A percentile compares a stretch with the other conserved stretches of the same genome.
These are phyloP conservation scores for Euproctis similis DNA, from an alignment of 2,888 invertebrate species.

Conservation along the genomic window DNA sequence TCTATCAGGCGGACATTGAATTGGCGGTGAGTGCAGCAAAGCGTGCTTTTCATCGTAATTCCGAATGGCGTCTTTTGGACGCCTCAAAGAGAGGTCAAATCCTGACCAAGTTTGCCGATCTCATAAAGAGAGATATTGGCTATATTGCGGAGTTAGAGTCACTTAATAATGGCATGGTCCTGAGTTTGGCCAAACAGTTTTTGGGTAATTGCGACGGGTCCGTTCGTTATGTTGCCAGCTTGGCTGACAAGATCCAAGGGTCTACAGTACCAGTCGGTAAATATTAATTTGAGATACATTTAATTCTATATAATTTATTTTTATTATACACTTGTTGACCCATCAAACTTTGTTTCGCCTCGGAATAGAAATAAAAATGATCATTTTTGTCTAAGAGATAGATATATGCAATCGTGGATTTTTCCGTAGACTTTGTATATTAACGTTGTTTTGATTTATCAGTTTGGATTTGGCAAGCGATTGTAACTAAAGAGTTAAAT, in stretches of 20 bases:
- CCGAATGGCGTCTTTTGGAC: conserved; percentile 87
- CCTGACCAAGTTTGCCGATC: conserved; percentile 83
- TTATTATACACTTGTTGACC: not conserved
- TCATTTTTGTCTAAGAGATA: too few species aligned
- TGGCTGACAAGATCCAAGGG: conserved; percentile 81
- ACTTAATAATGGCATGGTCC: conserved; percentile 92
- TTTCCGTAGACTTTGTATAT: too few species aligned
- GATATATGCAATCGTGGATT: too few species aligned
- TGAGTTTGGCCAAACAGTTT: conserved; percentile 12
- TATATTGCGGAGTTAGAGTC: conserved; percentile 91
- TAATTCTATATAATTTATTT: not conserved
- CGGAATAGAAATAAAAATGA: too few species aligned
- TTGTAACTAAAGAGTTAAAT: too few species aligned
- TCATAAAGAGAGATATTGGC: conserved; percentile 82
- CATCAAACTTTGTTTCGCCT: too few species aligned
- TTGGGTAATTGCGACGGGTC: conserved; percentile 36
- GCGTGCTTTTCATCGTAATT: conserved; percentile 38
- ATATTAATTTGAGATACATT: not conserved
- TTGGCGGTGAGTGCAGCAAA: conserved; percentile 83
- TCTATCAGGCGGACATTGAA: conserved; percentile 79
- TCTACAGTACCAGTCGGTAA: conserved; percentile 6
- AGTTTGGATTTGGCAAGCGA: too few species aligned
- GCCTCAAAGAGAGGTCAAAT: conserved; percentile 84
- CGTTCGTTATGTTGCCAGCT: conserved; percentile 87
- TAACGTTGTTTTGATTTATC: too few species aligned